These are phyloP conservation scores for Sula dactylatra DNA, from an alignment of 2,113 vertebrate species.

Conservation along the genomic window DNA sequence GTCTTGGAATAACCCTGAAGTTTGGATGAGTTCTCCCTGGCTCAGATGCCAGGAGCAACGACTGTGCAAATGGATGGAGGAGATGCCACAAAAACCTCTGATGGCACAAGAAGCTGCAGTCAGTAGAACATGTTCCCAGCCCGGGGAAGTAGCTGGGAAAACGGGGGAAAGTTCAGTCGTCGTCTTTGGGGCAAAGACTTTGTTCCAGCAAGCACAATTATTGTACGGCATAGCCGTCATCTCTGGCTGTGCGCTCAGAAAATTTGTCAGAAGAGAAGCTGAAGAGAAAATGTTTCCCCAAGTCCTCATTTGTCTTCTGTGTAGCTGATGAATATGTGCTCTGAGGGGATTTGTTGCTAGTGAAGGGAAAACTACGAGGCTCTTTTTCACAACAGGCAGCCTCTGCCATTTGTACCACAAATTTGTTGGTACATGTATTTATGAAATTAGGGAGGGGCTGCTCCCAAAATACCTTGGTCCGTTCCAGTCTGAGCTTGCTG, in stretches of 20 bases:
- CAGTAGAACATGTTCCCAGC: rapidly evolving
- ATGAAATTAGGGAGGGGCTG: not conserved
- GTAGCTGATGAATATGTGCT: not conserved
- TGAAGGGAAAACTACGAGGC: not conserved
- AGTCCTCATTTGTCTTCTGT: not conserved
- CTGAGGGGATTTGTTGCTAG: not conserved
- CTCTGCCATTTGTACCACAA: not conserved
- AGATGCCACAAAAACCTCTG: not conserved
- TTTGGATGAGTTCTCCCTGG: not conserved
- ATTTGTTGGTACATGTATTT: not conserved
- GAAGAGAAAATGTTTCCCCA: not conserved
- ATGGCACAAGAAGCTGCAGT: not conserved
- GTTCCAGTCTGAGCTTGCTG: not conserved
- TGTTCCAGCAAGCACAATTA: not conserved
- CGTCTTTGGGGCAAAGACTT: not conserved
- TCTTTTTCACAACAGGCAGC: not conserved
- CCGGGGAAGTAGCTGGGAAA: not conserved
- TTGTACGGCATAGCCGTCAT: not conserved
- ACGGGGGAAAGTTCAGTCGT: not conserved
- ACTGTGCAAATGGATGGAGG: not conserved
- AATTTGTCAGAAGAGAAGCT: not conserved
- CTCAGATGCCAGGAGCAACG: not conserved
- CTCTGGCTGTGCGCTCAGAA: not conserved
- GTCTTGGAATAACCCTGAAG: not conserved
- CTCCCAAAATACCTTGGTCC: not conserved